Evolutionary conservation across 2,113 vertebrate species (phyloP).

Genomic region (Callospermophilus lateralis): DNA sequence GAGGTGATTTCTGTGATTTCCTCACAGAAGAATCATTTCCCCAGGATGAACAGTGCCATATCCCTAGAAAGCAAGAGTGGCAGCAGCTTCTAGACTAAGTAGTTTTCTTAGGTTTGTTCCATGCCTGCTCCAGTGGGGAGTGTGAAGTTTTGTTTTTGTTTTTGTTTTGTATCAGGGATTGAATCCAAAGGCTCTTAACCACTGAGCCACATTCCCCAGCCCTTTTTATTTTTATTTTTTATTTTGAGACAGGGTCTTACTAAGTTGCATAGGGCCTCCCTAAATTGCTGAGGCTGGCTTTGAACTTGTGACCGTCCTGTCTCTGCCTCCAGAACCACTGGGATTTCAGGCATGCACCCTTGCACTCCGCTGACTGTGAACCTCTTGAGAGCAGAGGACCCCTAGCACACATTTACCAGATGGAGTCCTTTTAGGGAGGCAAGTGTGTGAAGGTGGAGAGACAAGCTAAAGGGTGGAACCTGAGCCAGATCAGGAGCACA

Average conservation of each 20-base stretch:
- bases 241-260: too few species aligned
- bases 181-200: background rate
- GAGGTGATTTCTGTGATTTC: background rate
- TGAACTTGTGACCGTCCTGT: too few species aligned
- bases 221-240: too few species aligned
- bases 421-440: background rate
- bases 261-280: too few species aligned
- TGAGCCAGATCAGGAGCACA: background rate
- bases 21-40: background rate
- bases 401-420: background rate
- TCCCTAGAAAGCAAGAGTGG: conserved; percentile 13
- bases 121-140: background rate
- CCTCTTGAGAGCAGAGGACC: too few species aligned
- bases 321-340: background rate
- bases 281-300: too few species aligned
- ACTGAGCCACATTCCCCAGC: background rate
- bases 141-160: background rate
- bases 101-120: background rate
- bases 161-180: too few species aligned
- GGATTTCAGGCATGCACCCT: too few species aligned
- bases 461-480: background rate
- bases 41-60: background rate
- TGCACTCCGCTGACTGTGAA: too few species aligned
- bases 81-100: background rate
- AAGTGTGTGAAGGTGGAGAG: background rate